Base-by-base conservation (phyloP, 2,797 vertebrate species). In the Xenopus petersii region DNA sequence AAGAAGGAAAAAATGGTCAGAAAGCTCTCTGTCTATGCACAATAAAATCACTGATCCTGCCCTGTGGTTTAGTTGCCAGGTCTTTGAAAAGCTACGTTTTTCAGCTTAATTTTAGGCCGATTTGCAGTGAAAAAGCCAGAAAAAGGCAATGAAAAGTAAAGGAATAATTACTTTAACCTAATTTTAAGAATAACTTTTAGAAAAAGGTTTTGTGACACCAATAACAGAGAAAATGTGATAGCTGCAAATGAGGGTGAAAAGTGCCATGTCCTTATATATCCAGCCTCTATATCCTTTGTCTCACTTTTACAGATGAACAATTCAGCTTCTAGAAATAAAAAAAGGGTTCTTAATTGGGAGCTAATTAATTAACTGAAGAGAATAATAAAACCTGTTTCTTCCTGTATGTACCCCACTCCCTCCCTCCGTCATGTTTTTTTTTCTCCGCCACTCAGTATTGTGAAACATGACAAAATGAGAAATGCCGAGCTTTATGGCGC, bases 341-440 rank as follows among this genome's bases (percentile, higher is more conserved):
- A 67, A 70, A 70, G 21, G 64, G 26, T 48, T 26, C 61, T 65
- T 74, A 70, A 65, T 71, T 70, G 55, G 61, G 48, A 71, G 49
- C 68, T 74, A 79, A 79, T 79, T 79, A 79, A 79, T 79, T 74
- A 79, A 70, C 51, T 74, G 68, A 64, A 63, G 63, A 68, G 33
- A 64, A 74, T 56, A 74, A 79, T 56, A 79, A 74, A 79, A 73
- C 66, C 71, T 70, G 71, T 73, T 74, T 64, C 61, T 74, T 79
- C 26, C 66, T 33, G n/a, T 36, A 33, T 36, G 15, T 47, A 47
- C 68, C 68, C 68, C 36, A 5, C 36, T 46, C 56, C 17, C 49
- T n/a, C 59, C 51, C 42, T 26, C n/a, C 17, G 36, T 51, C 10
- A 10, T 51, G 26, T 12, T 4, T 51, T 42, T 67, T 60, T 26